A percentile compares a stretch with the other conserved stretches of the same genome.
phyloP scores from a whole-genome alignment of 1,140 invertebrate species.

The Manduca sexta region DNA sequence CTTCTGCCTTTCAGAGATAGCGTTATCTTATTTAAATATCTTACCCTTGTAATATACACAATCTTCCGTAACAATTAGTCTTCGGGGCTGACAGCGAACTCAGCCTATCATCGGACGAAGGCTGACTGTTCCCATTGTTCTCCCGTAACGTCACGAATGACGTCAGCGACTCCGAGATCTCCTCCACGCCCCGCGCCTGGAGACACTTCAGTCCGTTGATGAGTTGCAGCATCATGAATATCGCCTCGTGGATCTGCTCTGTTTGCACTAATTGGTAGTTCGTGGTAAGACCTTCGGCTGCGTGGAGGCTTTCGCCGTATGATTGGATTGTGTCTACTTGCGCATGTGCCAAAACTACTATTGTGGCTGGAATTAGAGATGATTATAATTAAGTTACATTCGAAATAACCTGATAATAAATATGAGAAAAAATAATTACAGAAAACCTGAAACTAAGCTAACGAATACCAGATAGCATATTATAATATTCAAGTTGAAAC shows the following conservation, averaged over 20 bases:
- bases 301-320: constrained; percentile 75
- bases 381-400: background rate
- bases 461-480: too few relatives aligned
- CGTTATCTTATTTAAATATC: constrained; percentile 12
- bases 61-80: constrained; percentile 73
- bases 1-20: background rate
- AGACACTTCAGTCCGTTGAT: constrained; percentile 86
- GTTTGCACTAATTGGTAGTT: constrained; percentile 58
- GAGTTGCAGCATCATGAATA: constrained; percentile 85
- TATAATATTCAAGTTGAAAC: too few relatives aligned
- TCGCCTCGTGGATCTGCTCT: constrained; percentile 65
- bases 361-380: constrained; percentile 76
- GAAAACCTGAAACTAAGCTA: too few relatives aligned
- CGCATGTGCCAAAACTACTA: constrained; percentile 80
- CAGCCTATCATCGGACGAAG: constrained; percentile 51
- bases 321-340: constrained; percentile 81
- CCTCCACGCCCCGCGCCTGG: constrained; percentile 88
- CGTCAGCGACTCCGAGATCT: constrained; percentile 79
- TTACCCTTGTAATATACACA: constrained; percentile 85
- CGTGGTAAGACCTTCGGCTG: constrained; percentile 63
- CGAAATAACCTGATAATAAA: too few relatives aligned
- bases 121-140: constrained; percentile 65
- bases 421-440: too few relatives aligned
- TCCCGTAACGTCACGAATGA: constrained; percentile 78
- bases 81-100: constrained; percentile 67